Evolutionary conservation across 2,888 invertebrate species (phyloP).

Genomic region (Synanthedon tipuliformis): DNA sequence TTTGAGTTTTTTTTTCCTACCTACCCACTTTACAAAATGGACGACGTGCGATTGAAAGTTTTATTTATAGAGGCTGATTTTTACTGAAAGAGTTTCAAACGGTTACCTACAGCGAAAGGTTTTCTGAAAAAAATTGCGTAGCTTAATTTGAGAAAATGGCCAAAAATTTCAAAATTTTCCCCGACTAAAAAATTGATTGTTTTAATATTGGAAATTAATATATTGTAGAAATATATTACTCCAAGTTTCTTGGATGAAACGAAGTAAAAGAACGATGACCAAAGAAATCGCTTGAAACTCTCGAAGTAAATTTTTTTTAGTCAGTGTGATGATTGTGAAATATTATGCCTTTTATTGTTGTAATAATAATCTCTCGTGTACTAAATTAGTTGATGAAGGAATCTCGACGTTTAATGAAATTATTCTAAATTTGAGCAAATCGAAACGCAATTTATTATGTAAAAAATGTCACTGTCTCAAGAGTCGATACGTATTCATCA

Average conservation of each 20-base stretch:
- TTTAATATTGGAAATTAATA: too few species aligned
- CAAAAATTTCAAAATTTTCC: too few species aligned
- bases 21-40: too few species aligned
- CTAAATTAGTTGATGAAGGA: slow-evolving; percentile 24
- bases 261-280: slow-evolving; percentile 13
- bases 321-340: slow-evolving; percentile 25
- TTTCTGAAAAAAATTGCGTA: too few species aligned
- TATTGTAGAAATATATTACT: too few species aligned
- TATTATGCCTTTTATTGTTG: slow-evolving; percentile 53
- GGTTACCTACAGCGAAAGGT: not conserved
- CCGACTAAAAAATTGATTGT: too few species aligned
- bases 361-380: slow-evolving; percentile 31
- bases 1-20: too few species aligned
- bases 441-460: too few species aligned
- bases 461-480: too few species aligned
- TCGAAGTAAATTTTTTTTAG: slow-evolving; percentile 10
- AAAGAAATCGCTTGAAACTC: slow-evolving; percentile 7
- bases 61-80: not conserved
- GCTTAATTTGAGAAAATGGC: too few species aligned
- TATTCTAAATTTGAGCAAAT: not conserved
- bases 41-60: not conserved
- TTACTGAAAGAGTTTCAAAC: not conserved
- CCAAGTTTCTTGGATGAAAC: too few species aligned
- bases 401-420: slow-evolving; percentile 2
- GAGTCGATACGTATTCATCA: too few species aligned